These are phyloP conservation scores for Zosterops borbonicus DNA, from an alignment of 2,113 vertebrate genomes.

Conservation along the genomic window DNA sequence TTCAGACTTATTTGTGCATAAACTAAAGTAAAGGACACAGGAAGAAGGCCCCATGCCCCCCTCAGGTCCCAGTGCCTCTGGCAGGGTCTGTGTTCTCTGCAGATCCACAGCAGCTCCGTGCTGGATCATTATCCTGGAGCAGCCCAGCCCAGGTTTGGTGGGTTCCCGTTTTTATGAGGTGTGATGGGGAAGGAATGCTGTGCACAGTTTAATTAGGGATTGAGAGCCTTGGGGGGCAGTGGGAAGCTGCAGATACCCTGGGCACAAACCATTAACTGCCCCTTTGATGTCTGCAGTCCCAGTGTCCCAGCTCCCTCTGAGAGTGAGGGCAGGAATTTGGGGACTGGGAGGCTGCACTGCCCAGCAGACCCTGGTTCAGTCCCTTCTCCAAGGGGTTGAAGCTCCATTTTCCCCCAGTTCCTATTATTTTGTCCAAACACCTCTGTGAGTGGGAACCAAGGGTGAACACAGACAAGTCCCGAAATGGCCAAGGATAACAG, in stretches of 20 bases:
- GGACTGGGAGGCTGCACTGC: not conserved
- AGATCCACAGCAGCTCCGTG: not conserved
- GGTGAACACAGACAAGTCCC: not conserved
- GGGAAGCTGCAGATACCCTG: not conserved
- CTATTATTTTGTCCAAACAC: not conserved
- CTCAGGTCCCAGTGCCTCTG: not conserved
- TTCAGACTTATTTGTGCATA: not conserved
- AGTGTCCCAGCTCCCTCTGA: not conserved
- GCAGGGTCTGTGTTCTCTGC: not conserved
- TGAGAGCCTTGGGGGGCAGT: not conserved
- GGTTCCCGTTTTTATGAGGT: slow-evolving; percentile 30
- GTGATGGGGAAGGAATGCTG: slow-evolving; percentile 56
- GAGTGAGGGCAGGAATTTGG: not conserved
- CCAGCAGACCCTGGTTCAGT: not conserved
- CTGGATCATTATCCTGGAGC: not conserved
- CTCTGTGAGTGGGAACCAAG: not conserved
- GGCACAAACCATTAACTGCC: not conserved
- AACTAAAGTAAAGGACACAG: not conserved
- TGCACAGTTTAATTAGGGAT: slow-evolving; percentile 49
- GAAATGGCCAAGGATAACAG: not conserved
- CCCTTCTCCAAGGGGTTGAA: fast-evolving
- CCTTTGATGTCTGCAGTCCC: slow-evolving; percentile 50
- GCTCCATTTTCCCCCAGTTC: not conserved
- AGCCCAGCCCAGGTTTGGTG: not conserved
- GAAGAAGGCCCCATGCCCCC: not conserved